Evolutionary conservation across 2,113 vertebrate genomes (phyloP).

Genomic region (Climacteris rufus): DNA sequence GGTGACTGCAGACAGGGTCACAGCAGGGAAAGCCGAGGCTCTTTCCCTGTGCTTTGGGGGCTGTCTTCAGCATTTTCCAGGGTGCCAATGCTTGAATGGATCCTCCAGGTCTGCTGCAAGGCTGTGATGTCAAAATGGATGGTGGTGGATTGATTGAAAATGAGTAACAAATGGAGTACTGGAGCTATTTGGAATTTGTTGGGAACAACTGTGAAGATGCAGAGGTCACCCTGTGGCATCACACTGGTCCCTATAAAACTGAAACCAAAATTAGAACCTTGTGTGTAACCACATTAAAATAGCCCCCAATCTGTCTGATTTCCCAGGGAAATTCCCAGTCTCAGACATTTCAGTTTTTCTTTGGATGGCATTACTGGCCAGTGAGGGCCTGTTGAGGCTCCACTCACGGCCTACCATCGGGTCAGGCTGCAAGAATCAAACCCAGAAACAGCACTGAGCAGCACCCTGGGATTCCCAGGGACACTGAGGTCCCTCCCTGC

Average conservation of each 20-base stretch:
- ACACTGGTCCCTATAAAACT: neutral
- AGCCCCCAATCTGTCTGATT: accelerated
- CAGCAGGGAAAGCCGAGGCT: neutral
- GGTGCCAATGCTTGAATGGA: neutral
- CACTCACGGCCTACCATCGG: accelerated
- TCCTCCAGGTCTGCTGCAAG: neutral
- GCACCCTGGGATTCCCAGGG: neutral
- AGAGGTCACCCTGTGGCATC: neutral
- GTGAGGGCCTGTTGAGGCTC: neutral
- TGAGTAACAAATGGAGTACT: too few relatives aligned
- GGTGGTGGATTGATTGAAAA: neutral
- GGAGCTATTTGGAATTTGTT: neutral
- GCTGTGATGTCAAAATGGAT: neutral
- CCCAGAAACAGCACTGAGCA: neutral
- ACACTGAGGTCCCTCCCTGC: accelerated
- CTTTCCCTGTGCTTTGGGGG: neutral
- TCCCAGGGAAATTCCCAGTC: neutral
- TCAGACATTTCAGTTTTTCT: neutral
- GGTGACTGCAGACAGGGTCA: neutral
- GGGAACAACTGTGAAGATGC: neutral
- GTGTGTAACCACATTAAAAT: neutral
- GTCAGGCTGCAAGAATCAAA: neutral
- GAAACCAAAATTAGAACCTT: neutral
- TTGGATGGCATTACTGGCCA: neutral
- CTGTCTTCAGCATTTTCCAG: neutral